Conservation (phyloP, 1,140 invertebrate species). For the Campoletis sonorensis region DNA sequence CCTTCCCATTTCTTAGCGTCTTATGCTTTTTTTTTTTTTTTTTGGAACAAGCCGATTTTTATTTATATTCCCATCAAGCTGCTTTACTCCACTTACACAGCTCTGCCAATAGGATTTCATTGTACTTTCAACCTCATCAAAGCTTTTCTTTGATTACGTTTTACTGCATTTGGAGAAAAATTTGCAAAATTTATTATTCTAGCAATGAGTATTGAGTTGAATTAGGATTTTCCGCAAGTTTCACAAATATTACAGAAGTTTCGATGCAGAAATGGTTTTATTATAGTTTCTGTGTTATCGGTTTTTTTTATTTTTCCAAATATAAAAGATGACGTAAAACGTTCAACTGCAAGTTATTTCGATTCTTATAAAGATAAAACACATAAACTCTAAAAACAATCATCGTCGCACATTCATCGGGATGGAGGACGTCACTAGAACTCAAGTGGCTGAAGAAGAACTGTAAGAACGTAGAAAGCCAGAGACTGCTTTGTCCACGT, state of each 20-base stretch:
- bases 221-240: background rate
- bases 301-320: background rate
- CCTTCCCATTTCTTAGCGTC: background rate
- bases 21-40: background rate
- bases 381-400: background rate
- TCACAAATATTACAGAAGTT: background rate
- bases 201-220: too few species aligned
- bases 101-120: background rate
- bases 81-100: background rate
- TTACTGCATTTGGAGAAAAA: constrained; percentile 49
- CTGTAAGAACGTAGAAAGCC: background rate
- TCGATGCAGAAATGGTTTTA: background rate
- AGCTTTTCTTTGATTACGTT: constrained; percentile 14
- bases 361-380: background rate
- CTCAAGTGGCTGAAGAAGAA: background rate
- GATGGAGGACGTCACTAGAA: background rate
- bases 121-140: background rate
- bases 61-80: constrained; percentile 27
- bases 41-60: background rate
- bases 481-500: background rate
- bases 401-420: background rate
- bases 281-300: too few species aligned
- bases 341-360: too few species aligned
- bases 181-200: too few species aligned
- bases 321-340: too few species aligned